Evolutionary conservation across 2,888 invertebrate species (phyloP).

Genomic region (Callyntrura sp.): DNA sequence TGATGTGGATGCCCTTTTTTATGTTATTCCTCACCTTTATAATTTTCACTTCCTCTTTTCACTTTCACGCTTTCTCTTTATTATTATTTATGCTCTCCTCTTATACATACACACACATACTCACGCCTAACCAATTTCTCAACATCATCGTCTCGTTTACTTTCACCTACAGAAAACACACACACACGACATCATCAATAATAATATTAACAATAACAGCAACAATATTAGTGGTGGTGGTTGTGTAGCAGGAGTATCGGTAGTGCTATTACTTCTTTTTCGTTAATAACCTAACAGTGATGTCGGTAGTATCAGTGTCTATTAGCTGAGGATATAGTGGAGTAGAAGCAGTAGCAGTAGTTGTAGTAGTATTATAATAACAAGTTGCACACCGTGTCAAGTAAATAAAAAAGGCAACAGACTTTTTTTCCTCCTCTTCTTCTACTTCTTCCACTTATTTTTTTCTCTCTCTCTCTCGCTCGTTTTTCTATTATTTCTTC

Average conservation of each 20-base stretch:
- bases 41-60: constrained; percentile 28
- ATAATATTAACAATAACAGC: constrained; percentile 28
- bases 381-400: constrained; percentile 65
- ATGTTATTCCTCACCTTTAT: constrained; percentile 27
- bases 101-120: constrained; percentile 4
- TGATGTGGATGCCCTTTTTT: background rate
- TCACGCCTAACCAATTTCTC: constrained; percentile 1
- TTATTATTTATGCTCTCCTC: background rate
- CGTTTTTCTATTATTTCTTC: constrained; percentile 58
- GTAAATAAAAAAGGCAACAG: constrained; percentile 66
- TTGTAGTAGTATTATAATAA: constrained; percentile 50
- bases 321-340: constrained; percentile 1
- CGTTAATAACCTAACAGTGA: constrained; percentile 15
- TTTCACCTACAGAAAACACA: constrained; percentile 33
- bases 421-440: constrained; percentile 49
- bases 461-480: constrained; percentile 26
- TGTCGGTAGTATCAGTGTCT: constrained; percentile 14
- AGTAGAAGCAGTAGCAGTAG: background rate
- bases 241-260: background rate
- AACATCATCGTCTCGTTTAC: background rate
- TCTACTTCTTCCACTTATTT: constrained; percentile 5
- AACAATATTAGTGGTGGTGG: constrained; percentile 25
- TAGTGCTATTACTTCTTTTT: background rate
- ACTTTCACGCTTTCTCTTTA: constrained; percentile 24
- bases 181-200: constrained; percentile 39